Base-by-base conservation (phyloP, 2,888 invertebrate genomes). In the Drosophila colorata region DNA sequence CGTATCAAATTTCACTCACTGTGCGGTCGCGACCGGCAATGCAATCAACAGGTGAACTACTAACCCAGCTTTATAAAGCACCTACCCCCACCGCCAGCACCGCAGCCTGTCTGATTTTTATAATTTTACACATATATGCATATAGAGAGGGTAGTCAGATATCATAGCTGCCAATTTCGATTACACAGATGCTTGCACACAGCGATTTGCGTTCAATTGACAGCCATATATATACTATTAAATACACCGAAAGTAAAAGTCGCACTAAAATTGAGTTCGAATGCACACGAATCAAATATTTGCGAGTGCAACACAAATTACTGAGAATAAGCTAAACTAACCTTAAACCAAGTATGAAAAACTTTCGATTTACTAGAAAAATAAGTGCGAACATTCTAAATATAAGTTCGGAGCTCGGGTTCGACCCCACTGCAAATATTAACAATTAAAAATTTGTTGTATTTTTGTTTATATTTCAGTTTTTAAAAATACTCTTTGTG, bases 31-130 rank as follows among this genome's bases (percentile, higher is more conserved):
- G 43, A 44, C 31, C 52, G 41, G 16, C 46, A 53, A 49, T 64
- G 63, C 76, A 69, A 58, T 73, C 75, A 79, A 82, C 82, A 79
- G 77, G 70, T 80, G 67, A 77, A 73, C 79, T 73, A 79, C 79
- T 79, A 79, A 79, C 79, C 79, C 76, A 82, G 69, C 82, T 67
- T 69, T 51, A 31, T 52, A 33, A 23, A n/a, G 25, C 44, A n/a
- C 25, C n/a, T 11, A 31, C 37, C 51, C 1, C 33, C 16, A 13
- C 16, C 25, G 7, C 37, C 18, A 40, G 5, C 52, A 35, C 6
- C 9, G 9, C 38, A 9, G 38, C 4, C 38, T 16, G 38, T 43
- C 33, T 20, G 16, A 11, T 18, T 41, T 31, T 38, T 20, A 38
- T 51, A 40, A 25, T 25, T 37, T 16, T 11, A 40, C 40, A 18